Conservation (phyloP, 2,113 vertebrate species). For the Tinamus guttatus region DNA sequence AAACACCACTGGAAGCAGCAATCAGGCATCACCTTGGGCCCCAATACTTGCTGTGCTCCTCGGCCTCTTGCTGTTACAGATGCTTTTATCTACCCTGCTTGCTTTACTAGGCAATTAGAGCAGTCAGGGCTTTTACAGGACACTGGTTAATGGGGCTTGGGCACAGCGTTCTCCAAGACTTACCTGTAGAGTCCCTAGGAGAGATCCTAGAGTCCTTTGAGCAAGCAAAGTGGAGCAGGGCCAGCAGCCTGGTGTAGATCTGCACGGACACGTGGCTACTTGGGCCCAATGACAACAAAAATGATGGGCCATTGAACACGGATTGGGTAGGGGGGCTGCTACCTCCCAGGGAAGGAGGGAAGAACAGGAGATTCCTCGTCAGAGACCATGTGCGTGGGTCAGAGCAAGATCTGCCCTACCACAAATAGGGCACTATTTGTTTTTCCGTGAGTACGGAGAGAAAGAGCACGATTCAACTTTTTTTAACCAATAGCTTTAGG, state of each 20-base stretch:
- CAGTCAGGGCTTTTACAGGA: not conserved
- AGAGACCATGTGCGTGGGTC: not conserved
- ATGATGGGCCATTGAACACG: not conserved
- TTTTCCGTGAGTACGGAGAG: not conserved
- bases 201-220: no score
- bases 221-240: not conserved
- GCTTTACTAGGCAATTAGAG: not conserved
- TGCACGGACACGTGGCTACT: not conserved
- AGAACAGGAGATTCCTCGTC: not conserved
- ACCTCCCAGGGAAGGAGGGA: not conserved
- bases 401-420: not conserved
- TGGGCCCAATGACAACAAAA: not conserved
- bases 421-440: accelerated
- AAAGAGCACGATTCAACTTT: not conserved
- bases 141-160: not conserved
- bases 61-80: not conserved
- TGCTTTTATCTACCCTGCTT: not conserved
- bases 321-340: not conserved
- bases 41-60: not conserved
- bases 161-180: not conserved
- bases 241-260: not conserved
- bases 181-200: not conserved
- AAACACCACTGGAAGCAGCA: not conserved
- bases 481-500: not conserved
- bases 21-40: not conserved